Evolutionary conservation across 1,140 invertebrate genomes (phyloP).

Genomic region (Phthorimaea operculella): DNA sequence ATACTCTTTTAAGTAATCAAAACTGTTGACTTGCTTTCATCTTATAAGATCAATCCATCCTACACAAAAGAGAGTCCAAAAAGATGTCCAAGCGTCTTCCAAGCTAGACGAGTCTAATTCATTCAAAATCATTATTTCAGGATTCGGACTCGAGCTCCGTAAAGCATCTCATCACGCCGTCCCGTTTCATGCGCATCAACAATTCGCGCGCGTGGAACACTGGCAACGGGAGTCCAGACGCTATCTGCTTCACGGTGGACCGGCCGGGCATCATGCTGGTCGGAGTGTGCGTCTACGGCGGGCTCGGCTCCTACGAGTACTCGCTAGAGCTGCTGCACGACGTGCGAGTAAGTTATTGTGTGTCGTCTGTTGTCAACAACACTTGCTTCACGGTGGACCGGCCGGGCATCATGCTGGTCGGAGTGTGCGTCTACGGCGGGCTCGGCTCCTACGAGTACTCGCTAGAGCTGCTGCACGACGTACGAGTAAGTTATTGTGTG

Average conservation of each 20-base stretch:
- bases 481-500: too few relatives aligned
- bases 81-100: too few relatives aligned
- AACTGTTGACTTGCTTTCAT: too few relatives aligned
- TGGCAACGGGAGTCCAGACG: constrained; percentile 95
- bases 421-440: constrained; percentile 85
- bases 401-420: constrained; percentile 88
- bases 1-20: too few relatives aligned
- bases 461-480: too few relatives aligned
- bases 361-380: neutral
- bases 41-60: too few relatives aligned
- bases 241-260: constrained; percentile 95
- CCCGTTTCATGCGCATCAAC: constrained; percentile 90
- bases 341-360: constrained; percentile 34
- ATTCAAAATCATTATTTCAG: constrained; percentile 35
- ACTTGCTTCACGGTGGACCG: constrained; percentile 86
- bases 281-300: constrained; percentile 89
- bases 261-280: constrained; percentile 87
- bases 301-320: constrained; percentile 87
- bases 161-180: constrained; percentile 86
- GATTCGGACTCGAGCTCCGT: constrained; percentile 68
- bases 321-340: constrained; percentile 93
- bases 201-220: constrained; percentile 95
- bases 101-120: too few relatives aligned
- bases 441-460: too few relatives aligned
- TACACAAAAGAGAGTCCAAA: too few relatives aligned